Evolutionary conservation across 2,888 invertebrate genomes (phyloP).

Genomic region (Nymphalis c-album): DNA sequence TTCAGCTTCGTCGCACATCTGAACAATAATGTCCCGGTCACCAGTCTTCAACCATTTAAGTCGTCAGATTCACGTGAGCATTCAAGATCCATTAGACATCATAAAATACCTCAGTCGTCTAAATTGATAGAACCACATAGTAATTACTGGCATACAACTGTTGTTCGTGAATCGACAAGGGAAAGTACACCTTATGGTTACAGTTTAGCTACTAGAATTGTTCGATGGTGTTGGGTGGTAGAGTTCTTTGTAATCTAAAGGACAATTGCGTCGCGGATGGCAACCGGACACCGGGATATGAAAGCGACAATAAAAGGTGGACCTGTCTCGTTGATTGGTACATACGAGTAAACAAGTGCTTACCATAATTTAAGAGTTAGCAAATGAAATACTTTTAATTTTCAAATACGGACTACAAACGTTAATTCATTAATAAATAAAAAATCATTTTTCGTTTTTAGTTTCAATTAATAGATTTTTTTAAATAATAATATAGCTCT

Average conservation of each 20-base stretch:
- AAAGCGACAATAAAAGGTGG: slow-evolving; percentile 80
- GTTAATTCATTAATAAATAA: no score
- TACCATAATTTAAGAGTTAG: not conserved
- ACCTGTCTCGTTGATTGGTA: slow-evolving; percentile 76
- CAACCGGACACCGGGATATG: slow-evolving; percentile 78
- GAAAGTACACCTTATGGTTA: slow-evolving; percentile 19
- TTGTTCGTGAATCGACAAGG: slow-evolving; percentile 4
- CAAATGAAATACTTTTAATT: not conserved
- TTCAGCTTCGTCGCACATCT: not conserved
- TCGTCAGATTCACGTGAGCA: slow-evolving; percentile 26
- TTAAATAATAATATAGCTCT: no score
- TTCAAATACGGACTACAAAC: not conserved
- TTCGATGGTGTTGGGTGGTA: slow-evolving; percentile 17
- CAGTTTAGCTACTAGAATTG: slow-evolving; percentile 18
- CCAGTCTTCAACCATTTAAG: not conserved
- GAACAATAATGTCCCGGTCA: not conserved
- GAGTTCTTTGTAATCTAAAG: slow-evolving; percentile 46
- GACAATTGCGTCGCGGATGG: slow-evolving; percentile 72
- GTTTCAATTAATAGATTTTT: no score
- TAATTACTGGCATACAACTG: slow-evolving; percentile 44
- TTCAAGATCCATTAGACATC: slow-evolving; percentile 32
- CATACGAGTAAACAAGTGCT: slow-evolving; percentile 42
- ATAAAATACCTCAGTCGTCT: slow-evolving; percentile 46
- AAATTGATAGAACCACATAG: slow-evolving; percentile 49
- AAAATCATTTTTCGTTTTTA: no score